A percentile compares a stretch with the other conserved stretches of the same genome.
Evolutionary conservation across 2,797 vertebrate species (phyloP).

Genomic region (Crax fasciolata): DNA sequence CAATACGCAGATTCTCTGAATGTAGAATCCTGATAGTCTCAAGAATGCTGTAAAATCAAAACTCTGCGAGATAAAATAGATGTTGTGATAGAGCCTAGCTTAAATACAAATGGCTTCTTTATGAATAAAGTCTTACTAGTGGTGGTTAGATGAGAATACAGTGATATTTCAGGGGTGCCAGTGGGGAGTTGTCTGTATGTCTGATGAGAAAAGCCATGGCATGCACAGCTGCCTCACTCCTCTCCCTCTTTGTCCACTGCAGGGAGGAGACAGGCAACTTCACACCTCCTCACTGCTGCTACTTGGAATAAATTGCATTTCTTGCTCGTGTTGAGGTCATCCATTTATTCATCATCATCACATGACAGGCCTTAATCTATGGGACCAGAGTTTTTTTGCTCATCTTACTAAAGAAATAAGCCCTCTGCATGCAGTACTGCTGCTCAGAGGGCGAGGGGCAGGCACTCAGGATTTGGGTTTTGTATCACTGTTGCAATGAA

Average conservation of each 20-base stretch:
- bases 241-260: neutral
- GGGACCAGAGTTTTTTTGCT: neutral
- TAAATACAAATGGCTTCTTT: neutral
- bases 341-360: neutral
- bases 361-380: neutral
- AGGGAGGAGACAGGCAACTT: neutral
- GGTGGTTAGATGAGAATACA: neutral
- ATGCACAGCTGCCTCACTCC: neutral
- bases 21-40: constrained; percentile 28
- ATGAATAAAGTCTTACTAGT: neutral
- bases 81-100: neutral
- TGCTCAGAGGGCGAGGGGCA: neutral
- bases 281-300: neutral
- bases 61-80: neutral
- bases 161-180: neutral
- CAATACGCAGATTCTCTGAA: neutral
- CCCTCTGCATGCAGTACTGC: neutral
- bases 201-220: neutral
- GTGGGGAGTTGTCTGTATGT: neutral
- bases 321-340: neutral
- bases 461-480: neutral
- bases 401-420: neutral
- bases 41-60: constrained; percentile 34
- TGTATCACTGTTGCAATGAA: neutral
- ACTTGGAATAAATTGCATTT: neutral